These are phyloP conservation scores for Hyles vespertilio DNA, from an alignment of 1,140 invertebrate species.

Conservation along the genomic window DNA sequence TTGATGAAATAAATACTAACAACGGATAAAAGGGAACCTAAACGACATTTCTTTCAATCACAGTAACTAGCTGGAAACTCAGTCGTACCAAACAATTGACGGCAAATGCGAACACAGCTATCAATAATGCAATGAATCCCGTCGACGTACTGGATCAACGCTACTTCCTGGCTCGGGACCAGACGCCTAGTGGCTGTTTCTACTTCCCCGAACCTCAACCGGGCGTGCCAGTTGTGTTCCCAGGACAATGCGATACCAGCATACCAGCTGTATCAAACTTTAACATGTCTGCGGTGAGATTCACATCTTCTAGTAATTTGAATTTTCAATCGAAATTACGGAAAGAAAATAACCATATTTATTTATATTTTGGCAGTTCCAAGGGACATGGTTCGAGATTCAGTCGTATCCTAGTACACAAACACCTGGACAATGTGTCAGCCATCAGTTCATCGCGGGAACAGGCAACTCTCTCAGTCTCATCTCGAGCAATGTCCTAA, in stretches of 20 bases:
- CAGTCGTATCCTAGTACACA: slow-evolving; percentile 46
- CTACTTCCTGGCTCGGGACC: slow-evolving; percentile 39
- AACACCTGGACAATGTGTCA: slow-evolving; percentile 45
- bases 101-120: slow-evolving; percentile 21
- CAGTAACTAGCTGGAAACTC: slow-evolving; percentile 50
- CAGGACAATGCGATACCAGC: slow-evolving; percentile 47
- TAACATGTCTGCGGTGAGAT: slow-evolving; percentile 34
- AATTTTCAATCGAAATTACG: not conserved
- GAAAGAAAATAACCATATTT: not conserved
- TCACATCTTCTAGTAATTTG: not conserved
- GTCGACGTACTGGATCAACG: slow-evolving; percentile 38
- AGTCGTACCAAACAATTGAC: slow-evolving; percentile 39
- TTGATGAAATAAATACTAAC: too few species aligned
- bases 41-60: slow-evolving; percentile 10
- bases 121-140: slow-evolving; percentile 30
- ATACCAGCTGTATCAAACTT: slow-evolving; percentile 43
- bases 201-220: slow-evolving; percentile 48
- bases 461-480: slow-evolving; percentile 18
- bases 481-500: slow-evolving; percentile 23
- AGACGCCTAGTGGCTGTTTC: slow-evolving; percentile 47
- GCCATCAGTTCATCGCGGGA: slow-evolving; percentile 32
- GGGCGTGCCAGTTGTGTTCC: slow-evolving; percentile 44
- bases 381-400: slow-evolving; percentile 49
- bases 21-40: not conserved
- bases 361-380: slow-evolving; percentile 36